These are phyloP conservation scores for Drosophila lacteicornis DNA, from an alignment of 1,140 invertebrate genomes.

Conservation along the genomic window DNA sequence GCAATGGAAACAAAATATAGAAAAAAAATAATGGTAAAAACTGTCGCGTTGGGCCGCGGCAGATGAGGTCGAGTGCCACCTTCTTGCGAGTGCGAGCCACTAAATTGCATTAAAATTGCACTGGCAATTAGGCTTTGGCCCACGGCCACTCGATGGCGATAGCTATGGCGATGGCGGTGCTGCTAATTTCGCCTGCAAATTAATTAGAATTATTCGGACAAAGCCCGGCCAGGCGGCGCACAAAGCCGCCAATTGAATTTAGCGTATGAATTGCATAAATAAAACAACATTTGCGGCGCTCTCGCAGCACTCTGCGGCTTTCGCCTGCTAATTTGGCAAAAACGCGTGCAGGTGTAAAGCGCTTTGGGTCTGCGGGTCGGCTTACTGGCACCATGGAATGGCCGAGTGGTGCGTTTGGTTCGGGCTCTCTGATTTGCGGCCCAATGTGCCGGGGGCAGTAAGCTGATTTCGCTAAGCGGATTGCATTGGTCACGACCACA, in stretches of 20 bases:
- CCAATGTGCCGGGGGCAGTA: slow-evolving; percentile 47
- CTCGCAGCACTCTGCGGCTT: slow-evolving; percentile 33
- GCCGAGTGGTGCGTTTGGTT: slow-evolving; percentile 11
- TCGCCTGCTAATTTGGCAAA: slow-evolving; percentile 66
- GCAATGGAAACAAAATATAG: slow-evolving; percentile 1
- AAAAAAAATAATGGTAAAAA: slow-evolving; percentile 1
- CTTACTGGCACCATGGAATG: slow-evolving; percentile 50
- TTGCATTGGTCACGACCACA: slow-evolving; percentile 38
- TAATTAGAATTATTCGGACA: slow-evolving; percentile 75
- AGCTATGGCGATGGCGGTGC: slow-evolving; percentile 33
- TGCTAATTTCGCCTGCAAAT: slow-evolving; percentile 66
- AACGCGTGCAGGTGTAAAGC: slow-evolving; percentile 74
- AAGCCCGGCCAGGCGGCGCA: slow-evolving; percentile 38
- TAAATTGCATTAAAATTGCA: slow-evolving; percentile 72
- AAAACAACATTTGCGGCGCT: slow-evolving; percentile 55
- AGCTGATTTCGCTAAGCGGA: slow-evolving; percentile 77
- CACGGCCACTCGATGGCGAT: slow-evolving; percentile 43
- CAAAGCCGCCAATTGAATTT: slow-evolving; percentile 74
- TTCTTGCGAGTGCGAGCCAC: slow-evolving; percentile 47
- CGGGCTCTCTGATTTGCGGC: slow-evolving; percentile 17
- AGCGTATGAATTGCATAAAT: slow-evolving; percentile 57
- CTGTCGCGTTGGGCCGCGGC: not conserved
- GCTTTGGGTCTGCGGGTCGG: slow-evolving; percentile 52
- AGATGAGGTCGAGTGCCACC: slow-evolving; percentile 5
- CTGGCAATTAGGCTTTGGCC: slow-evolving; percentile 68